Evolutionary conservation across 2,113 vertebrate species (phyloP), one percentile per base, ranked within the genome.

Genomic region (Cygnus atratus): DNA sequence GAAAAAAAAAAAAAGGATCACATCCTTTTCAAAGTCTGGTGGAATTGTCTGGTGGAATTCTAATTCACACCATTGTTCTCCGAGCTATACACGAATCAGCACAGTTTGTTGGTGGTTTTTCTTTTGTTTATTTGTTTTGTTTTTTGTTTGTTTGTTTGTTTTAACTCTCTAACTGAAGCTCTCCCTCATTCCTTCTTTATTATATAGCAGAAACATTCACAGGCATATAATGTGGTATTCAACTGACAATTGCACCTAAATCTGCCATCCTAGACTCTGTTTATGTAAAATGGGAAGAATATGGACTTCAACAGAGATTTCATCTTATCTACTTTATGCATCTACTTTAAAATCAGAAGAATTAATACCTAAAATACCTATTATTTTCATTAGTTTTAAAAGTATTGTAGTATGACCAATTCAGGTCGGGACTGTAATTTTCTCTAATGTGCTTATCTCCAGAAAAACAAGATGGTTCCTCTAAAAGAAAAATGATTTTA

Each of bases 301-400:
- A 57, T 0, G 6, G 44, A 50, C 39, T 57, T 87, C 12, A 43
- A 28, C n/a, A 76, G 3, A 46, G 5, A 77, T 31, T 66, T 2
- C 43, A 71, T 52, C 16, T 26, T 1, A 65, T 54, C 22, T 83
- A 35, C 13, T 13, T 50, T 33, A 43, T 16, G 20, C 39, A 63
- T 63, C 8, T 50, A 50, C 54, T 77, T 88, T 35, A 37, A 83
- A 22, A 77, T 72, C 7, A 83, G 16, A 66, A 31, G 9, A 59
- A 44, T 14, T 24, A 31, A 9, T 35, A 50, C 1, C 0, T 22
- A 37, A 24, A 31, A 9, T 35, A 43, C 1, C 0, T 22, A 43
- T 28, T 63, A 14, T 52, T 89, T 55, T 37, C 18, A 75, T n/a
- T 31, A 74, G 3, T 11, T 75, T 28, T 28, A 70, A 70, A 44